These are phyloP conservation scores for Oikopleura dioica DNA, from an alignment of 23 tunicate genomes.

Conservation along the genomic window DNA sequence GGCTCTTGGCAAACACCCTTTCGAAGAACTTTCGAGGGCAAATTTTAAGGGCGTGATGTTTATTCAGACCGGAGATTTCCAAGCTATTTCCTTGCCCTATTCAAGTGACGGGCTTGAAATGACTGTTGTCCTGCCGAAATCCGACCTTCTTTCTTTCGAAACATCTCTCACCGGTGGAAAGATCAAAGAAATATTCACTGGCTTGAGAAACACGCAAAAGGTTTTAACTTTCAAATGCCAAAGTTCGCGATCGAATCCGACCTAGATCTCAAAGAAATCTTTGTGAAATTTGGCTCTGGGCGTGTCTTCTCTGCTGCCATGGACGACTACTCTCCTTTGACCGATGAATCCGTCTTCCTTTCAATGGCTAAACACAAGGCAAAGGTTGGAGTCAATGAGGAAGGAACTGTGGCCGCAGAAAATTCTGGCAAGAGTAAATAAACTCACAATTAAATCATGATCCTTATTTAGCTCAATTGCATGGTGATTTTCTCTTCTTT, in stretches of 20 bases:
- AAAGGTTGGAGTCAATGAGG: not conserved
- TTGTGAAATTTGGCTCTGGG: not conserved
- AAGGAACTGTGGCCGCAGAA: conserved; percentile 2
- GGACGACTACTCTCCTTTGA: not conserved
- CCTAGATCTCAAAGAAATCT: not conserved
- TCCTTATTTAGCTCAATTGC: too few relatives aligned
- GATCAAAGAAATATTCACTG: not conserved
- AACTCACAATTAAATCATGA: too few relatives aligned
- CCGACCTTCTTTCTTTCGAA: not conserved
- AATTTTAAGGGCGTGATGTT: not conserved
- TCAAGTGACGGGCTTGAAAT: not conserved
- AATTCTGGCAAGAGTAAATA: not conserved
- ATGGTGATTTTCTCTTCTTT: not conserved
- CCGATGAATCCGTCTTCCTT: not conserved
- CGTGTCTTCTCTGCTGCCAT: not conserved
- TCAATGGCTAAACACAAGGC: not conserved
- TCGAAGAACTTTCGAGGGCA: not conserved
- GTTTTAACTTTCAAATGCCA: not conserved
- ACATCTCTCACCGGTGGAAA: not conserved
- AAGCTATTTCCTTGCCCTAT: not conserved
- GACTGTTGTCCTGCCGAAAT: not conserved
- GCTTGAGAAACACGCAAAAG: not conserved
- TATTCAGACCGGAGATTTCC: too few relatives aligned
- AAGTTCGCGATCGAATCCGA: not conserved
- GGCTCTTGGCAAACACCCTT: conserved; percentile 28